Percentiles rank a stretch among this genome's conserved stretches.
Conservation (phyloP, 2,888 invertebrate genomes). For the Holacanthella duospinosa region DNA sequence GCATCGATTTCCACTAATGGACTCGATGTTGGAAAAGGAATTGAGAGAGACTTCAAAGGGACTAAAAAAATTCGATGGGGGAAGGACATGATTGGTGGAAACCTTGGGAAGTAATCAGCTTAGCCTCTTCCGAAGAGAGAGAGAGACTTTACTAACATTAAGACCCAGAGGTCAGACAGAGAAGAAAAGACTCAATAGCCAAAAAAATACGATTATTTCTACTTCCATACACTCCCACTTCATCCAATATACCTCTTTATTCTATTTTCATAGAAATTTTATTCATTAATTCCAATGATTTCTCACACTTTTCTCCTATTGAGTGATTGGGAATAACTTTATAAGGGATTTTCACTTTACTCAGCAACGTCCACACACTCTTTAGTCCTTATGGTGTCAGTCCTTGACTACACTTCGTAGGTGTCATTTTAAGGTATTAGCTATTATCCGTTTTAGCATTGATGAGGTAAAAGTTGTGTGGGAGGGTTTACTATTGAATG, state of each 20-base stretch:
- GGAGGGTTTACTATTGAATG: no score
- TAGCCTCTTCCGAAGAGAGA: not conserved
- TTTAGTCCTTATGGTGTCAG: no score
- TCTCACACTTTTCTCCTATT: not conserved
- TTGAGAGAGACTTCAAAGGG: not conserved
- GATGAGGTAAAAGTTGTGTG: no score
- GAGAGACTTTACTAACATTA: not conserved
- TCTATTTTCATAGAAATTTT: not conserved
- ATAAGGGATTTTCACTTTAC: no score
- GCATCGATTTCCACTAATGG: slow-evolving; percentile 5
- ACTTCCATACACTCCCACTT: not conserved
- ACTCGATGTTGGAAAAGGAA: not conserved
- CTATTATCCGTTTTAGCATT: no score
- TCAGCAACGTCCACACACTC: no score
- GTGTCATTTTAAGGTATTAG: no score
- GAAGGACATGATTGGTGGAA: slow-evolving; percentile 1
- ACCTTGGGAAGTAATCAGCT: not conserved
- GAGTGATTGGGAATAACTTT: not conserved
- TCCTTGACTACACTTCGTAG: no score
- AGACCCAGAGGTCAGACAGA: not conserved
- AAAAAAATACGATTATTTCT: not conserved
- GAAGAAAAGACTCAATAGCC: not conserved
- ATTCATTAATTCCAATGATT: not conserved
- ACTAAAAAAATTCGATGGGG: not conserved
- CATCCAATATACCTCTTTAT: not conserved